Evolutionary conservation across 2,888 invertebrate species (phyloP), one percentile per base, ranked within the genome.

Genomic region (Saturnia pavonia): DNA sequence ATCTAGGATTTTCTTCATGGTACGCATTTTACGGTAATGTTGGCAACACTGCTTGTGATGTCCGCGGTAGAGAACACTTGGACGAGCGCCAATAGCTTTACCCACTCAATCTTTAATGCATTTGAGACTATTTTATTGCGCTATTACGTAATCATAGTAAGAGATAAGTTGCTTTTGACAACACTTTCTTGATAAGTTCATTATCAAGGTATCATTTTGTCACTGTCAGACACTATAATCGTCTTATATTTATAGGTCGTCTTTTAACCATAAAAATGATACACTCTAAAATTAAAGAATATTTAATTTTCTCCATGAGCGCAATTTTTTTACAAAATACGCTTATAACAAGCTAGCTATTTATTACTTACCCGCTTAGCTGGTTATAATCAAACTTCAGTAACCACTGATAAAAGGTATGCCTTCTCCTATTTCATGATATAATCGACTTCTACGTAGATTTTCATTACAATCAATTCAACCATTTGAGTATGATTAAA

Each of bases 81-180:
- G 86, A 81, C 74, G 60, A 68, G 65, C 67, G 88, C 85, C 85
- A 86, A 82, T 78, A 79, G 77, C 74, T 77, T 80, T 78, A 80
- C 78, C 75, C 79, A 82, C 83, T 84, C 80, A 84, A 84, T 85
- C 78, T 84, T 84, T 82, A 83, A 85, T 84, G 80, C 81, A 83
- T 83, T 79, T 79, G 73, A 77, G 75, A 80, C 81, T 82, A 82
- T 84, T 83, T 83, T 83, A 84, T 82, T 83, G 77, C 73, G 72
- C 72, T 75, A 76, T 77, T 67, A 66, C 43, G 43, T 66, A 42
- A 70, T 43, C 65, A 54, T 45, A 19, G 40, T 40, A 19, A 34
- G 34, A 65, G 65, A 65, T 65, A 65, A 65, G 34, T 40, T 40
- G 40, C 27, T 65, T 40, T 65, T 65, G 65, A 65, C 40, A 65